phyloP scores from a whole-genome alignment of 2,797 vertebrate species.

The Pipistrellus pygmaeus region DNA sequence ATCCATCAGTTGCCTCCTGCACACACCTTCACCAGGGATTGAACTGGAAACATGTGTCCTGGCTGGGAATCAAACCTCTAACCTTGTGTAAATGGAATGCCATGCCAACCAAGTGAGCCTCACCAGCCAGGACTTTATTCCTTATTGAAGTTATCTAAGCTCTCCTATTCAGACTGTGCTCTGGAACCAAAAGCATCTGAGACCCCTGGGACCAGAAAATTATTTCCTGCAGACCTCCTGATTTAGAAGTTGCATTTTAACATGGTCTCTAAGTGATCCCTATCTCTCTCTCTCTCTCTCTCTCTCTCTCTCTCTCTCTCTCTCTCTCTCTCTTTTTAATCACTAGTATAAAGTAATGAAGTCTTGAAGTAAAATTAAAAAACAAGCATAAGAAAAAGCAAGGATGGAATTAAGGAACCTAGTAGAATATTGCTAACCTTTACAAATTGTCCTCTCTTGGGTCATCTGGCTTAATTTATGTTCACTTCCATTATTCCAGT shows the following conservation, averaged over 20 bases:
- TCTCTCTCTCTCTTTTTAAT: too few relatives aligned
- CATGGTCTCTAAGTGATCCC: background rate
- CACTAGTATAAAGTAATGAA: background rate
- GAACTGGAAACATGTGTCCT: background rate
- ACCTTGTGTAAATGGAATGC: background rate
- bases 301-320: too few relatives aligned
- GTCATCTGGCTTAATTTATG: background rate
- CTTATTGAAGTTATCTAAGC: background rate
- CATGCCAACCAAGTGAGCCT: background rate
- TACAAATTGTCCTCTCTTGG: fast-evolving
- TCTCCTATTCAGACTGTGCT: background rate
- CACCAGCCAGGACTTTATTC: background rate
- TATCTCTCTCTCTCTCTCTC: too few relatives aligned
- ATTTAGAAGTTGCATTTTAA: background rate
- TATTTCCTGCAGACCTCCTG: background rate
- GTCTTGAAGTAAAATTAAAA: conserved; percentile 23
- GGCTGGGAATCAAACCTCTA: background rate
- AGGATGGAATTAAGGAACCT: background rate
- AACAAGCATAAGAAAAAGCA: background rate
- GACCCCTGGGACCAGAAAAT: background rate
- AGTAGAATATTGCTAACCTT: background rate
- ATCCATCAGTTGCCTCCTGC: background rate
- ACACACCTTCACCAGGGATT: background rate
- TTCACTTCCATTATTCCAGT: background rate
- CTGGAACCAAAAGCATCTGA: background rate